phyloP scores from a whole-genome alignment of 2,113 vertebrate species.

The Cyanistes caeruleus region DNA sequence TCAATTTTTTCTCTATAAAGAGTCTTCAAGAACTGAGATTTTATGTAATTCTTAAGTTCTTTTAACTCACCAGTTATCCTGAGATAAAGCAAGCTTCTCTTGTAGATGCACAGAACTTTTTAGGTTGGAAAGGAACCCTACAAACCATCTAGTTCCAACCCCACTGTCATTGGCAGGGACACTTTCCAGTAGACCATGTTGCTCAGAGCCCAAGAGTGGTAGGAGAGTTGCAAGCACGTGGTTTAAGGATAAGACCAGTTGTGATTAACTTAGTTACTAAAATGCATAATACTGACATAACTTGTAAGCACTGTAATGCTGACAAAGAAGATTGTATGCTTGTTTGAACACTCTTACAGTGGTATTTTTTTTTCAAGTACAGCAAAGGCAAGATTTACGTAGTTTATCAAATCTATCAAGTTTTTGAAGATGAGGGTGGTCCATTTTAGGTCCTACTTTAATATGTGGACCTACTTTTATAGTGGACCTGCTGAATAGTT shows the following conservation, averaged over 20 bases:
- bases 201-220: not conserved
- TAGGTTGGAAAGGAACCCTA: not conserved
- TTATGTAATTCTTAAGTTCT: not conserved
- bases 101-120: not conserved
- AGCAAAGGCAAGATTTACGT: not conserved
- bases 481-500: not conserved
- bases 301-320: not conserved
- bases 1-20: not conserved
- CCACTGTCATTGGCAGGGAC: not conserved
- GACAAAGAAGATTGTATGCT: not conserved
- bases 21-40: not conserved
- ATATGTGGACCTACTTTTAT: not conserved
- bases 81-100: not conserved
- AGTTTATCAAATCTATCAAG: not conserved
- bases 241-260: not conserved
- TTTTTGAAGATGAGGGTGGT: not conserved
- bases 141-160: not conserved
- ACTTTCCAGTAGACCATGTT: not conserved
- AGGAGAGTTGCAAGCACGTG: not conserved
- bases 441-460: not conserved
- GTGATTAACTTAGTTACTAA: not conserved
- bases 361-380: not conserved
- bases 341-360: not conserved
- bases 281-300: not conserved
- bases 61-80: not conserved